These are phyloP conservation scores for Zaprionus davidi DNA, from an alignment of 1,140 invertebrate genomes.

Conservation along the genomic window DNA sequence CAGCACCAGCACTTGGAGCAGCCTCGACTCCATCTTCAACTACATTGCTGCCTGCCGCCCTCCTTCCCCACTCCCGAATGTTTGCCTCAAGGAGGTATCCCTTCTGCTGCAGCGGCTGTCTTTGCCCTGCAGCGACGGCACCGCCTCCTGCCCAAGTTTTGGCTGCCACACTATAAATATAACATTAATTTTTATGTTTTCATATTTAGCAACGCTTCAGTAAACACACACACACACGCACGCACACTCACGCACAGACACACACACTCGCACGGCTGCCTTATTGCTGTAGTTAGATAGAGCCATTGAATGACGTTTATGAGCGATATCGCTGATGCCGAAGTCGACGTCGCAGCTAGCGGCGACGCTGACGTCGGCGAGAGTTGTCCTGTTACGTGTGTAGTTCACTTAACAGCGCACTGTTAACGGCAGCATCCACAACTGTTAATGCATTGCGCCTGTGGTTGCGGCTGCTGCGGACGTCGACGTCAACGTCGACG, in stretches of 20 bases:
- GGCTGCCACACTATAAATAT: conserved; percentile 80
- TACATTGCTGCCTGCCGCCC: not conserved
- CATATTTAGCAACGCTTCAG: conserved; percentile 78
- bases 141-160: conserved; percentile 69
- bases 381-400: conserved; percentile 47
- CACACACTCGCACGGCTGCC: conserved; percentile 32
- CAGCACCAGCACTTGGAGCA: conserved; percentile 52
- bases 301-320: conserved; percentile 79
- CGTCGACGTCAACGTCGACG: conserved; percentile 23
- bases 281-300: conserved; percentile 60
- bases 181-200: conserved; percentile 82
- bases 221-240: conserved; percentile 58
- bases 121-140: conserved; percentile 70
- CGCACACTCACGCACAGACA: conserved; percentile 33
- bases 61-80: not conserved
- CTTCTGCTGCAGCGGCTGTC: conserved; percentile 6
- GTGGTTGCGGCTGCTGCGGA: not conserved
- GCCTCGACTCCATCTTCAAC: conserved; percentile 14
- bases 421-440: conserved; percentile 67
- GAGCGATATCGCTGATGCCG: conserved; percentile 61
- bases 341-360: conserved; percentile 3
- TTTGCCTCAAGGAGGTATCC: not conserved
- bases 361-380: conserved; percentile 11
- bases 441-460: conserved; percentile 43
- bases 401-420: conserved; percentile 48